Percentiles rank a stretch among this genome's conserved stretches.
Evolutionary conservation across 1,140 invertebrate genomes (phyloP).

Genomic region (Sipha flava): DNA sequence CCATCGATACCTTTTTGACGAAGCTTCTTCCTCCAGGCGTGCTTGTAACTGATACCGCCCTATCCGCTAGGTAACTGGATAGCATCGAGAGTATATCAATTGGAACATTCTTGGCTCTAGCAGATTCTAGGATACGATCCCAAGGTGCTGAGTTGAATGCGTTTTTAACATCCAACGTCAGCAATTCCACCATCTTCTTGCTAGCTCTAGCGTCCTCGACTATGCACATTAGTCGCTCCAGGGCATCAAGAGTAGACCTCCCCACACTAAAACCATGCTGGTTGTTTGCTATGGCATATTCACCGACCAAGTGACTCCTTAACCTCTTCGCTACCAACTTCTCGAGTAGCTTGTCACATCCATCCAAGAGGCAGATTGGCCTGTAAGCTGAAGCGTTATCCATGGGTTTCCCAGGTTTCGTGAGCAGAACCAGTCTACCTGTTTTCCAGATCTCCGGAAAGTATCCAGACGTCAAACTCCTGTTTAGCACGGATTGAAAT

Average conservation of each 20-base stretch:
- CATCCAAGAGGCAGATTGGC: background rate
- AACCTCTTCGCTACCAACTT: background rate
- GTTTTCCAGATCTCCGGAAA: constrained; percentile 39
- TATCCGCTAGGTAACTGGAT: background rate
- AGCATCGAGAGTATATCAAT: background rate
- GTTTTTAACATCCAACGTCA: background rate
- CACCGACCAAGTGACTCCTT: background rate
- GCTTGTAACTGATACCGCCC: background rate
- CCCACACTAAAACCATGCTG: background rate
- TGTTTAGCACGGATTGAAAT: background rate
- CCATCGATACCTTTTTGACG: background rate
- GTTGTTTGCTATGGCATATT: background rate
- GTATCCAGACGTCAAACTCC: background rate
- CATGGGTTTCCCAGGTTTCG: constrained; percentile 39
- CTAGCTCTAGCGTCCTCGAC: background rate
- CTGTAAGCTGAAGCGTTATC: constrained; percentile 35
- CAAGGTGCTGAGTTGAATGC: background rate
- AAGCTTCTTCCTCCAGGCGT: background rate
- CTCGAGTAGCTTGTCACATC: background rate
- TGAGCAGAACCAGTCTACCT: constrained; percentile 41
- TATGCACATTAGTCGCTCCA: background rate
- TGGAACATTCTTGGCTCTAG: background rate
- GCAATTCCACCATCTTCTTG: background rate
- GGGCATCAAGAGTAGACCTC: background rate
- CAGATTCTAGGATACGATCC: background rate